phyloP scores from a whole-genome alignment of 2,113 vertebrate species.

The Carollia perspicillata region DNA sequence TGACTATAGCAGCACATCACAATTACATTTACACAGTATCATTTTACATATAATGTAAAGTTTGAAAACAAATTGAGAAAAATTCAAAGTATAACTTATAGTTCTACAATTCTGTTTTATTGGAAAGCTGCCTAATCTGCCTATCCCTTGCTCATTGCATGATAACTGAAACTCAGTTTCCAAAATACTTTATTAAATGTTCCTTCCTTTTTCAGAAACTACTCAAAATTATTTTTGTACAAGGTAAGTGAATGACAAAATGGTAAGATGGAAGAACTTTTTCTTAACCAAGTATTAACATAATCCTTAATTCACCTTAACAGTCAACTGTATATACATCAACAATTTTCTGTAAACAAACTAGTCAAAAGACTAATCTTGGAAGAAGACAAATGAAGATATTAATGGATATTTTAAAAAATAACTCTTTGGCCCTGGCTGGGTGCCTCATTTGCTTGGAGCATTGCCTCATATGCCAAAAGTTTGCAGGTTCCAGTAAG shows the following conservation, averaged over 20 bases:
- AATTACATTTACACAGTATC: neutral
- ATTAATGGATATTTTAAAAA: neutral
- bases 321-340: neutral
- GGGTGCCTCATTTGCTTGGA: no score
- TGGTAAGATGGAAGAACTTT: neutral
- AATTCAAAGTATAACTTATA: neutral
- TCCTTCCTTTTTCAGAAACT: neutral
- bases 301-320: neutral
- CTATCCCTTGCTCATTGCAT: neutral
- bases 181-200: conserved; percentile 32
- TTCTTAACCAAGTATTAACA: neutral
- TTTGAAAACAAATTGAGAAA: conserved; percentile 3
- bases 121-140: neutral
- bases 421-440: neutral
- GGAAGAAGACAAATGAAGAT: neutral
- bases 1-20: neutral
- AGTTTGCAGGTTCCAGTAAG: no score
- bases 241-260: neutral
- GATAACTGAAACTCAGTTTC: neutral
- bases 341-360: neutral
- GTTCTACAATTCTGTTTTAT: neutral
- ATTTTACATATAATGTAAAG: neutral
- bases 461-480: no score
- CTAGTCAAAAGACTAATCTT: neutral
- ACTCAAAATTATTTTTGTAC: neutral